Conservation (phyloP, 1,140 invertebrate species). For the Zaprionus ornatus region DNA sequence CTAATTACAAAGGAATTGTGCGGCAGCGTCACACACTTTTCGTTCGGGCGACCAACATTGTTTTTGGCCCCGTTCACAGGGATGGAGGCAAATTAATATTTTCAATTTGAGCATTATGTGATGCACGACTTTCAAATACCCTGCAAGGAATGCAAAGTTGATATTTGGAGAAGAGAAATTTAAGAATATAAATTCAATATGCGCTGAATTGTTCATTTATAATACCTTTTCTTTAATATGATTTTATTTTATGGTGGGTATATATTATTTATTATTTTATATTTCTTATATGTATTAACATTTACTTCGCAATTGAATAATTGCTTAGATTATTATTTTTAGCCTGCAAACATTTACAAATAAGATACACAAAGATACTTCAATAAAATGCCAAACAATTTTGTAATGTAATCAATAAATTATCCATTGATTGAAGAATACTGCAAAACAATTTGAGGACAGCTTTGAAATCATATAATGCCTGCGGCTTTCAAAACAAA, state of each 20-base stretch:
- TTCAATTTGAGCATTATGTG: not conserved
- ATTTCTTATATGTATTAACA: too few relatives aligned
- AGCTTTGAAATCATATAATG: too few relatives aligned
- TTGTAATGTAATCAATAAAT: not conserved
- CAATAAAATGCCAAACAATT: not conserved
- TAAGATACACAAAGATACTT: not conserved
- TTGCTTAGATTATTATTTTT: not conserved
- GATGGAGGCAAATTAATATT: slow-evolving; percentile 37
- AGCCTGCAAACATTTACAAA: not conserved
- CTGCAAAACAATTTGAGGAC: not conserved
- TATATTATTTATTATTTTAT: too few relatives aligned
- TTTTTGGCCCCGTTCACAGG: slow-evolving; percentile 3
- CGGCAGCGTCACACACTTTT: slow-evolving; percentile 61
- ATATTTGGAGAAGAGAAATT: not conserved
- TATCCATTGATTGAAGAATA: not conserved
- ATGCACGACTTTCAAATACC: not conserved
- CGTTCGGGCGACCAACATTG: slow-evolving; percentile 30
- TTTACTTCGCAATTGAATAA: too few relatives aligned
- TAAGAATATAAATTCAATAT: not conserved
- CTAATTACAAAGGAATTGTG: slow-evolving; percentile 82
- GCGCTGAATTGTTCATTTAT: too few relatives aligned
- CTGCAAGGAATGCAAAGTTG: not conserved
- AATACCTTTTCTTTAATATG: too few relatives aligned
- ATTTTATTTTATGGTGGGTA: too few relatives aligned
- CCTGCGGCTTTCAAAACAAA: not conserved